phyloP scores from a whole-genome alignment of 2,797 vertebrate genomes.

The Muscicapa striata region DNA sequence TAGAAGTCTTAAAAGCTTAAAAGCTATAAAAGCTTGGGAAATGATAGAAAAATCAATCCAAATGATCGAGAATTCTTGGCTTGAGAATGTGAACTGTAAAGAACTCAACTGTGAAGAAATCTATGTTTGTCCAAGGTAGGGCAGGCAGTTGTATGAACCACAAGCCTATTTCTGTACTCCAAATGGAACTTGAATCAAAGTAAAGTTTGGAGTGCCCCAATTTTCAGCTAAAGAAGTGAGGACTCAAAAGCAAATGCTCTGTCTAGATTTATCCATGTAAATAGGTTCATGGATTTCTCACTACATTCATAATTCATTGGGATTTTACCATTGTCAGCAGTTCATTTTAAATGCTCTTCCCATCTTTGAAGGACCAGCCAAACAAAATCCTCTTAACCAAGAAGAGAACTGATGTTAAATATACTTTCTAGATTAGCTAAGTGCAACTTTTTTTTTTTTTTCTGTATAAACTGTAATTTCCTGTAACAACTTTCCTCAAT shows the following conservation, averaged over 20 bases:
- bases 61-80: background rate
- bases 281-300: constrained; percentile 30
- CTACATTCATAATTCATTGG: constrained; percentile 32
- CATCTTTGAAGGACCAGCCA: constrained; percentile 31
- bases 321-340: constrained; percentile 18
- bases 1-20: background rate
- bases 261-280: constrained; percentile 25
- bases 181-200: background rate
- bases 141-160: accelerated
- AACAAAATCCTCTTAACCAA: constrained; percentile 48
- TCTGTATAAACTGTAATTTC: background rate
- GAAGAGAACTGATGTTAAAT: background rate
- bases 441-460: background rate
- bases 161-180: background rate
- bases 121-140: background rate
- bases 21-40: background rate
- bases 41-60: background rate
- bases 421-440: background rate
- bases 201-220: background rate
- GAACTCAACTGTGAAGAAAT: background rate
- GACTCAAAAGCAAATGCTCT: background rate
- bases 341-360: constrained; percentile 24
- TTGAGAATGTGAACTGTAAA: background rate
- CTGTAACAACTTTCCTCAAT: background rate
- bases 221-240: background rate